Conservation (phyloP, 2,113 vertebrate species). For the Pedetes capensis region DNA sequence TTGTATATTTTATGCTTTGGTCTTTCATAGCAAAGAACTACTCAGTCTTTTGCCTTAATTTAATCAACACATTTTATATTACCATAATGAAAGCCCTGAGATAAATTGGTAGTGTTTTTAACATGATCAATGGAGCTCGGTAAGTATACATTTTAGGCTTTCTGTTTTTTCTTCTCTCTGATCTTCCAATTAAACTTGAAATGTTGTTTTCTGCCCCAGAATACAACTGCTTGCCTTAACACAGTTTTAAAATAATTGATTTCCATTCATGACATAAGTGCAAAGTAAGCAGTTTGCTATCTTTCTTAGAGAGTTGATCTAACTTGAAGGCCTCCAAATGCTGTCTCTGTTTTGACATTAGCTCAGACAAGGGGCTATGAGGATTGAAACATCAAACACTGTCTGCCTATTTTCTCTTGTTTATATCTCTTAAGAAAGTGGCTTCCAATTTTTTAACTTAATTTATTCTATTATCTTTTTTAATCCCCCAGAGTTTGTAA, state of each 20-base stretch:
- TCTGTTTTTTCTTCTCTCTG: background rate
- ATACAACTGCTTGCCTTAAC: background rate
- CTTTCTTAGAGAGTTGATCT: background rate
- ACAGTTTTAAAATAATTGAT: background rate
- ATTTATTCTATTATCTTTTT: background rate
- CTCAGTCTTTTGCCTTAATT: background rate
- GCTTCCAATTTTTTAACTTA: background rate
- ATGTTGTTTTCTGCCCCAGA: background rate
- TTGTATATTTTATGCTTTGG: background rate
- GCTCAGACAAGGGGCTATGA: background rate
- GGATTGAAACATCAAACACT: background rate
- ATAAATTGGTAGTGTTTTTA: background rate
- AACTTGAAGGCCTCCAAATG: background rate
- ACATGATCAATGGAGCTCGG: background rate
- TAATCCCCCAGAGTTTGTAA: background rate
- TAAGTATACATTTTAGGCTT: background rate
- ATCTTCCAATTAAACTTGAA: constrained; percentile 41
- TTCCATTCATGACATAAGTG: background rate
- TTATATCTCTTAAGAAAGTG: background rate
- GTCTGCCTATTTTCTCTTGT: background rate
- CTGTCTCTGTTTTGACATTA: background rate
- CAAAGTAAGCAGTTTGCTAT: background rate
- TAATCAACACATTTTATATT: background rate
- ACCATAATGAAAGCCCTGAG: background rate
- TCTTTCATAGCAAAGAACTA: background rate